These are phyloP conservation scores for Pogonophryne albipinna DNA, from an alignment of 2,797 vertebrate genomes.

Conservation along the genomic window DNA sequence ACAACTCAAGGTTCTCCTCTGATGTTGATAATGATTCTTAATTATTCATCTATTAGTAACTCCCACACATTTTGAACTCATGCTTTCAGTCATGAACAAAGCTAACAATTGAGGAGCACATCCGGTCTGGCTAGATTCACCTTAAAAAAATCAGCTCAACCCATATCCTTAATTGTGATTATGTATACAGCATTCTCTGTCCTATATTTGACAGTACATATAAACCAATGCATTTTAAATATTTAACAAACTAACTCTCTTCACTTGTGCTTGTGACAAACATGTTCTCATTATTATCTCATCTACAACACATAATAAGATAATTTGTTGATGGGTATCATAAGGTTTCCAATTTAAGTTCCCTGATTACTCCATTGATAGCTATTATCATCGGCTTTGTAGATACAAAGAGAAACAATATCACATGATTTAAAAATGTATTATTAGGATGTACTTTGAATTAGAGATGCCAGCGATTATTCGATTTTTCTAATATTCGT, in stretches of 20 bases:
- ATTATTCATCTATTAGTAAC: slow-evolving; percentile 14
- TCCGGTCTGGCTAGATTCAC: neutral
- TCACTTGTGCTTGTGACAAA: neutral
- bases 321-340: neutral
- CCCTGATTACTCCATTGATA: slow-evolving; percentile 2
- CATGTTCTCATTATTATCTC: neutral
- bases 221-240: neutral
- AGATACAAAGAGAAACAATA: slow-evolving; percentile 3
- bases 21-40: neutral
- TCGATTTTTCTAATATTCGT: no score
- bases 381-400: neutral
- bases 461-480: no score
- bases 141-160: slow-evolving; percentile 13
- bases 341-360: slow-evolving; percentile 5
- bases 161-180: neutral
- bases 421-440: neutral
- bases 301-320: slow-evolving; percentile 5
- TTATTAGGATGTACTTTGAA: slow-evolving; percentile 2
- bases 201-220: slow-evolving; percentile 10
- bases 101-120: neutral
- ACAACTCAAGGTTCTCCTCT: neutral
- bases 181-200: neutral
- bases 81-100: neutral
- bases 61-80: slow-evolving; percentile 1
- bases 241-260: neutral